These are phyloP conservation scores for Patella pellucida DNA, from an alignment of 2,888 invertebrate species.

Conservation along the genomic window DNA sequence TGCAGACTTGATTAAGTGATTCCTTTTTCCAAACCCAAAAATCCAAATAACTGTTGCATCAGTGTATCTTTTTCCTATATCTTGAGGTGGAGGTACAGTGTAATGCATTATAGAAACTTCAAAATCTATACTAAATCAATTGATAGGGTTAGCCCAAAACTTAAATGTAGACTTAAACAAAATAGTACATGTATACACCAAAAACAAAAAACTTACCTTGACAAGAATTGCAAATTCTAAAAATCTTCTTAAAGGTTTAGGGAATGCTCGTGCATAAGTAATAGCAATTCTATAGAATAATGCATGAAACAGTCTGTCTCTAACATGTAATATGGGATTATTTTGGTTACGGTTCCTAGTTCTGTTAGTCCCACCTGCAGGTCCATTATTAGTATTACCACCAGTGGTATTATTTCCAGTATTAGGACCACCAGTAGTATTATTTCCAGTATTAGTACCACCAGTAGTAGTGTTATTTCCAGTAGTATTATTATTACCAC, in stretches of 20 bases:
- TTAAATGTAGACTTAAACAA: not conserved
- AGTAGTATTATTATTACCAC: not conserved
- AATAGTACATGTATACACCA: not conserved
- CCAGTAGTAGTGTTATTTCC: not conserved
- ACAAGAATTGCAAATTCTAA: conserved; percentile 87
- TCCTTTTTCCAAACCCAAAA: too few relatives aligned
- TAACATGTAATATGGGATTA: conserved; percentile 74
- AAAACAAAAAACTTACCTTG: conserved; percentile 75
- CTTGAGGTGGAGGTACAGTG: too few relatives aligned
- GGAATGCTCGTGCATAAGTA: conserved; percentile 91
- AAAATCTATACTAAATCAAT: too few relatives aligned
- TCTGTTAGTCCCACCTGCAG: not conserved
- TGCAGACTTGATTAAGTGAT: too few relatives aligned
- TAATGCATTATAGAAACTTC: too few relatives aligned
- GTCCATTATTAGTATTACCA: not conserved
- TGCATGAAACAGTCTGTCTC: conserved; percentile 94
- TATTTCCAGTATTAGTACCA: not conserved
- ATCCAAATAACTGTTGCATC: too few relatives aligned
- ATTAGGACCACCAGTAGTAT: conserved; percentile 1
- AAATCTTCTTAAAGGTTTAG: conserved; percentile 82
- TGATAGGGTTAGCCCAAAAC: too few relatives aligned
- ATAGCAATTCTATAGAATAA: conserved; percentile 91
- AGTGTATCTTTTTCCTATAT: too few relatives aligned
- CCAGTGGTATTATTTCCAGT: not conserved
- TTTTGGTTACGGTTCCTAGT: conserved; percentile 41